These are phyloP conservation scores for Theropithecus gelada DNA, from an alignment of 2,113 vertebrate genomes.

Conservation along the genomic window DNA sequence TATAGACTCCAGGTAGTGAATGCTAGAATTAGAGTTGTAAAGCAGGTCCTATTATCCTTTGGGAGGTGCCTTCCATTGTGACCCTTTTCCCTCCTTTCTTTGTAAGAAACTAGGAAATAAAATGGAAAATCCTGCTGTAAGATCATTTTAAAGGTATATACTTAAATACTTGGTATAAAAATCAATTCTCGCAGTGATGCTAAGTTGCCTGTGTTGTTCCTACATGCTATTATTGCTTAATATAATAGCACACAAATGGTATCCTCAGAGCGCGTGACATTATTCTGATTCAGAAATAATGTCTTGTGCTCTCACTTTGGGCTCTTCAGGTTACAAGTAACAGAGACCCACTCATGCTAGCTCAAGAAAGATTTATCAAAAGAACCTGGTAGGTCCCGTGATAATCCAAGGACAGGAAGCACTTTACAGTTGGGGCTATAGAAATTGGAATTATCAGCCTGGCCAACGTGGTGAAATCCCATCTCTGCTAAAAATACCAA, in stretches of 20 bases:
- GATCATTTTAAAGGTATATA: conserved; percentile 62
- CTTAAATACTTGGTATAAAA: conserved; percentile 49
- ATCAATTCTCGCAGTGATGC: not conserved
- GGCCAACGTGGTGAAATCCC: no score
- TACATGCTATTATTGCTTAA: conserved; percentile 1
- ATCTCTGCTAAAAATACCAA: no score
- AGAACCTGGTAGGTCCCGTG: not conserved
- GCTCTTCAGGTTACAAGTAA: conserved; percentile 26
- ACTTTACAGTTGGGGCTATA: not conserved
- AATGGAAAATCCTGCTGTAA: conserved; percentile 58
- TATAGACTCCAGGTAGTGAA: conserved; percentile 56
- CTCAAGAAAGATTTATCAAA: conserved; percentile 22
- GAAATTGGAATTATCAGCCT: not conserved
- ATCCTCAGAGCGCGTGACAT: not conserved
- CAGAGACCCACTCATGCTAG: not conserved
- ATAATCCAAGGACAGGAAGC: not conserved
- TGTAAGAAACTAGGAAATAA: conserved; percentile 58
- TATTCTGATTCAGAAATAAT: conserved; percentile 51
- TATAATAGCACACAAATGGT: not conserved
- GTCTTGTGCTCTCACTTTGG: not conserved
- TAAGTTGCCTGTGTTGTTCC: conserved; percentile 23
- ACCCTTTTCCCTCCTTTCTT: conserved; percentile 57
- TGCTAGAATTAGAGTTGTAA: conserved; percentile 64
- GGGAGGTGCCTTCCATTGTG: conserved; percentile 52
- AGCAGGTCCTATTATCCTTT: conserved; percentile 60